Evolutionary conservation across 2,797 vertebrate genomes (phyloP), one percentile per base, ranked within the genome.

Genomic region (Ispidina lecontei): DNA sequence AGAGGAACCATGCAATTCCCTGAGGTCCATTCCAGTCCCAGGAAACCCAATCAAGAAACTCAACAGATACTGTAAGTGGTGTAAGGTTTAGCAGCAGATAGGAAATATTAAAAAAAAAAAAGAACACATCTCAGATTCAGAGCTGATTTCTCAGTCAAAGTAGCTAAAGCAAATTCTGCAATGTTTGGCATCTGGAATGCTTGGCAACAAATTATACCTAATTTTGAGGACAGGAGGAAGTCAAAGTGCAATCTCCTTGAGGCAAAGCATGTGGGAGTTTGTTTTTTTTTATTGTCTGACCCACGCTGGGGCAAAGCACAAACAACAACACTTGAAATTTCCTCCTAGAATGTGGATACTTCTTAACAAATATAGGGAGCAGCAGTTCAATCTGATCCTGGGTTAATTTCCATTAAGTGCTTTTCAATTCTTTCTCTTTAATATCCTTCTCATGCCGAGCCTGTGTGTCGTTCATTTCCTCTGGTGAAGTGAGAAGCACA

Each of bases 391-490:
- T 49, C 37, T 60, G 62, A 59, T 84, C 47, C 35, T 44, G 25
- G 54, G 37, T 58, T 77, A 71, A 76, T 93, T 74, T 79, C 31
- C 49, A 74, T 80, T 18, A 83, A 77, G 54, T 84, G 43, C 49
- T 71, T 82, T 68, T 68, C 62, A 90, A 0, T 69, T 90, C 43
- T 62, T 62, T 85, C 28, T 74, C 59, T 88, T 63, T 35, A 75
- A 60, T 62, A 43, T 17, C 2, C 0, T 70, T 79, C 72, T 90
- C 68, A 47, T 43, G 71, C 58, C 62, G 39, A 20, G 62, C 39
- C 65, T n/a, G n/a, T 41, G 54, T 33, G 84, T 65, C 75, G 90
- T 80, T 95, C 74, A 31, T 72, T 94, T 94, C 78, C 75, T 91
- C 72, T 90, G 55, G 23, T 75, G 75, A 37, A 89, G 91, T 16